Conservation (phyloP, 2,113 vertebrate genomes). For the Zootoca vivipara region DNA sequence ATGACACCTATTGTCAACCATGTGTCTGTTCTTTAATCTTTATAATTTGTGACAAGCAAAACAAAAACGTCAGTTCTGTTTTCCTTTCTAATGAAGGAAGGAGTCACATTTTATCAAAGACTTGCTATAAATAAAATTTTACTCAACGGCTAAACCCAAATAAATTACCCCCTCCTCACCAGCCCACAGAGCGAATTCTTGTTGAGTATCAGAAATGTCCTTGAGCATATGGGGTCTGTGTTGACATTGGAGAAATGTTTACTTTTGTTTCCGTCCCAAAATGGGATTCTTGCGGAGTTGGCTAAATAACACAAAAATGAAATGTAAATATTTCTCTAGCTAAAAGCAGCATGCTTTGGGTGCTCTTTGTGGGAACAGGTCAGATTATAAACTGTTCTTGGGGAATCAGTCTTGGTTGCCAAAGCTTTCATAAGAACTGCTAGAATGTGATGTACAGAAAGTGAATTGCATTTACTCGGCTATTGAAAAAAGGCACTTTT, state of each 20-base stretch:
- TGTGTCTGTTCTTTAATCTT: conserved; percentile 30
- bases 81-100: conserved; percentile 24
- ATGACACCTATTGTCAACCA: not conserved
- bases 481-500: conserved; percentile 8
- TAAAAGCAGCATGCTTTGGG: conserved; percentile 16
- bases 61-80: not conserved
- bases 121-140: conserved; percentile 16
- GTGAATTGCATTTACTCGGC: not conserved
- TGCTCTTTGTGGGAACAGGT: conserved; percentile 26
- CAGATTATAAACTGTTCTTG: conserved; percentile 18
- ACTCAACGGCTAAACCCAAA: not conserved
- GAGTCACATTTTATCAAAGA: not conserved
- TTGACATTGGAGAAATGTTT: conserved; percentile 22
- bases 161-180: not conserved
- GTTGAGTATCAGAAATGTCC: conserved; percentile 23
- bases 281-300: conserved; percentile 12
- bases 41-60: not conserved
- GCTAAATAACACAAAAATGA: conserved; percentile 21
- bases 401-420: conserved; percentile 4
- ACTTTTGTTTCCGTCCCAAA: conserved; percentile 40
- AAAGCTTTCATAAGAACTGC: not conserved
- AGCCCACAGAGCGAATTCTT: not conserved
- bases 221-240: not conserved
- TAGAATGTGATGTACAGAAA: conserved; percentile 6
- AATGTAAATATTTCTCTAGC: conserved; percentile 39